Evolutionary conservation across 2,888 invertebrate species (phyloP), one percentile per base, ranked within the genome.

Genomic region (Drosophila melanosoma): DNA sequence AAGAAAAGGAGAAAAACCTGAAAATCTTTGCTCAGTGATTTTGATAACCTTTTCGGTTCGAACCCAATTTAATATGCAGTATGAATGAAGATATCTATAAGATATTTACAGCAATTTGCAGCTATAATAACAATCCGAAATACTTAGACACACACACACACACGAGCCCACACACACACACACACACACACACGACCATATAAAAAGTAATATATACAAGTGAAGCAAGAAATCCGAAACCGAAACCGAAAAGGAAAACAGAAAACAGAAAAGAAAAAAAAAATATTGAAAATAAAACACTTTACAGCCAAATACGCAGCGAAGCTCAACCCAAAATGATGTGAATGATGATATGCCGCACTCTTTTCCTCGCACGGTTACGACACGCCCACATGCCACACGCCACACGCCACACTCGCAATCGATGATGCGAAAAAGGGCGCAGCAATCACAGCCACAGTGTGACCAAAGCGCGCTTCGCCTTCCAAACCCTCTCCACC

Each of bases 351-450:
- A 66, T 66, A 73, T 54, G 45, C 3, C 45, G 15, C 4, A 45
- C 45, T 45, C 23, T 23, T 15, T 23, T 5, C 45, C 23, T 45
- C 23, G 15, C 15, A 23, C 23, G 23, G 23, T 45, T 45, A 4
- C 45, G 23, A 10, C 4, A 45, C 45, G 45, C 45, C 45, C 45
- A 48, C 15, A 11, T 12, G 11, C 17, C 6, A 6, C 58, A 20
- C 32, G n/a, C n/a, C 8, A 6, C 17, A 33, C 26, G 7, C n/a
- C 58, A 60, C 49, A 40, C 61, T 45, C 45, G 48, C 63, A 82
- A 68, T 76, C 87, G 82, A 81, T 89, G 89, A 84, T 75, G 83
- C 87, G 89, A 66, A 83, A 88, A 88, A 88, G 84, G 89, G 81
- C 69, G 70, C 78, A 69, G 67, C 81, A 80, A 78, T 76, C 81